A percentile compares a stretch with the other conserved stretches of the same genome.
These are phyloP conservation scores for Tenthredo distinguenda DNA, from an alignment of 2,888 invertebrate genomes.

Conservation along the genomic window DNA sequence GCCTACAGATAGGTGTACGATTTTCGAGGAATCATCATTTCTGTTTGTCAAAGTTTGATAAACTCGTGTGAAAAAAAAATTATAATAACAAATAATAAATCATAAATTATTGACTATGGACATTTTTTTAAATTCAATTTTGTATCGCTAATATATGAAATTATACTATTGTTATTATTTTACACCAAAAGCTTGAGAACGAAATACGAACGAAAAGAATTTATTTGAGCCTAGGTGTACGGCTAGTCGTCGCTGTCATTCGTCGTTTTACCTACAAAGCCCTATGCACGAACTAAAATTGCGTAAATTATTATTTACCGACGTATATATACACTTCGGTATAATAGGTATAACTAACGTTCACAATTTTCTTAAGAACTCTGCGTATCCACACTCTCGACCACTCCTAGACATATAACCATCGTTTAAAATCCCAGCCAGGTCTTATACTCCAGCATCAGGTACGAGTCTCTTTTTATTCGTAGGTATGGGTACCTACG, in stretches of 20 bases:
- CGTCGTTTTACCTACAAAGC: background rate
- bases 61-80: background rate
- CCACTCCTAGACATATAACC: background rate
- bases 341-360: background rate
- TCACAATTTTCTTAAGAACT: slow-evolving; percentile 5
- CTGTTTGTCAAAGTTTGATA: background rate
- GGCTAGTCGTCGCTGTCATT: background rate
- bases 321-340: slow-evolving; percentile 54
- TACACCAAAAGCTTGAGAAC: background rate
- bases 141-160: no score
- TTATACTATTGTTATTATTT: no score
- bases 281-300: slow-evolving; percentile 50
- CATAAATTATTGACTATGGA: no score
- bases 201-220: background rate
- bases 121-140: no score
- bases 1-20: background rate
- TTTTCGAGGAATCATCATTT: background rate
- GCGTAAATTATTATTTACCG: slow-evolving; percentile 61
- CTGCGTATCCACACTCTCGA: background rate
- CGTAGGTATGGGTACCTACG: background rate
- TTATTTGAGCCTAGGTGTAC: background rate
- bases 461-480: background rate
- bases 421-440: background rate
- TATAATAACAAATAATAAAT: no score
- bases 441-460: background rate